Evolutionary conservation across 1,140 invertebrate species (phyloP).

Genomic region (Drosophila equinoxialis): DNA sequence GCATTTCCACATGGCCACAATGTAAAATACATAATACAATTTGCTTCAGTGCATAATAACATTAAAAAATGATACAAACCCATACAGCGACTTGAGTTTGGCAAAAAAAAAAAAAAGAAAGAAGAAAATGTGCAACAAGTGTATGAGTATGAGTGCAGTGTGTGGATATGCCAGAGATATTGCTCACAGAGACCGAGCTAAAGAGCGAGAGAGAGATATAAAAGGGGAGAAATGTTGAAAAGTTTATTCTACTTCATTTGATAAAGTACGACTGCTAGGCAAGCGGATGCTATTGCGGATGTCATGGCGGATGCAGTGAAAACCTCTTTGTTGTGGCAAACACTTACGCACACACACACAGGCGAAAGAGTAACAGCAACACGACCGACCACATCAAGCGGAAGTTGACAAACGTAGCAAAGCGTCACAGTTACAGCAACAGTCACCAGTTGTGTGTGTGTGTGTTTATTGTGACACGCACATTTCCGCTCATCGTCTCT

Average conservation of each 20-base stretch:
- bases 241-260: conserved; percentile 55
- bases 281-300: conserved; percentile 27
- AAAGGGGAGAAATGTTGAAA: conserved; percentile 38
- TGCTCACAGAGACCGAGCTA: not conserved
- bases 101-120: not conserved
- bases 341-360: conserved; percentile 20
- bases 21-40: conserved; percentile 49
- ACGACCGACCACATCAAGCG: conserved; percentile 42
- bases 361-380: conserved; percentile 14
- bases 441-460: conserved; percentile 14
- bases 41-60: conserved; percentile 51
- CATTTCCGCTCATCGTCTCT: conserved; percentile 44
- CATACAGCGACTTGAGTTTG: conserved; percentile 16
- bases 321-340: conserved; percentile 59
- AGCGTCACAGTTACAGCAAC: conserved; percentile 33
- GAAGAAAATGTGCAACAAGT: conserved; percentile 10
- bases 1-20: conserved; percentile 25
- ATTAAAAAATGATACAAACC: conserved; percentile 44
- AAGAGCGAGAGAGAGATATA: not conserved
- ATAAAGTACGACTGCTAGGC: conserved; percentile 28
- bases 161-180: not conserved
- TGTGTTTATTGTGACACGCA: conserved; percentile 60
- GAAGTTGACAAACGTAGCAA: conserved; percentile 61
- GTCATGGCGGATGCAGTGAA: conserved; percentile 57
- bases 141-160: not conserved